Percentiles rank a stretch among this genome's conserved stretches.
These are phyloP conservation scores for Cyrtonyx montezumae DNA, from an alignment of 2,113 vertebrate species.

Conservation along the genomic window DNA sequence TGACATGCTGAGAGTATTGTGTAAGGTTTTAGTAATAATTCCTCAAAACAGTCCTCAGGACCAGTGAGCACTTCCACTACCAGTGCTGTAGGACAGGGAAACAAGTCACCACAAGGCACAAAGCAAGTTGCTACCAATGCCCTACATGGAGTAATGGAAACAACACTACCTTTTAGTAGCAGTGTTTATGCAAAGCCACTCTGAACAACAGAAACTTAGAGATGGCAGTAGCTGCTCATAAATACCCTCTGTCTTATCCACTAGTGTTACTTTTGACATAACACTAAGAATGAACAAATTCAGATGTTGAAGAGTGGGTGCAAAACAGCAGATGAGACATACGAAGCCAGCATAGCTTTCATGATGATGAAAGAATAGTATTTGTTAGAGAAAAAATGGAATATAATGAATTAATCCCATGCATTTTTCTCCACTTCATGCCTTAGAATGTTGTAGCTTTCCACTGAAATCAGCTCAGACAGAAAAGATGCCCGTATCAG, in stretches of 20 bases:
- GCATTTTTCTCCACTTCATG: background rate
- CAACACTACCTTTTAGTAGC: background rate
- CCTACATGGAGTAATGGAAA: fast-evolving
- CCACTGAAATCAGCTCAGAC: background rate
- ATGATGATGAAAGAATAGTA: background rate
- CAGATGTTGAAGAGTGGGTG: background rate
- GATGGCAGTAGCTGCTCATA: background rate
- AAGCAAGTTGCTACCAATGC: background rate
- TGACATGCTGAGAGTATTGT: background rate
- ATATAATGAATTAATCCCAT: background rate
- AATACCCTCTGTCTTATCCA: background rate
- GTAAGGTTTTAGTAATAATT: background rate
- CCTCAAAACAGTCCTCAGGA: background rate
- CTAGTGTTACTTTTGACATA: background rate
- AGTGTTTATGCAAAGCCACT: background rate
- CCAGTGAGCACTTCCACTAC: background rate
- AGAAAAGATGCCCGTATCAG: background rate
- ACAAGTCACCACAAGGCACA: background rate
- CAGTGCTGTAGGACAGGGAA: background rate
- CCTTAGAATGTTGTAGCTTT: background rate
- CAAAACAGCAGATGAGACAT: background rate
- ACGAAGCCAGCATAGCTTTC: background rate
- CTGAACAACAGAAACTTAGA: background rate
- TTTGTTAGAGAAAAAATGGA: background rate
- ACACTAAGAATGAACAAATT: background rate